Evolutionary conservation across 1,140 invertebrate genomes (phyloP), one percentile per base, ranked within the genome.

Genomic region (Mamestra configurata): DNA sequence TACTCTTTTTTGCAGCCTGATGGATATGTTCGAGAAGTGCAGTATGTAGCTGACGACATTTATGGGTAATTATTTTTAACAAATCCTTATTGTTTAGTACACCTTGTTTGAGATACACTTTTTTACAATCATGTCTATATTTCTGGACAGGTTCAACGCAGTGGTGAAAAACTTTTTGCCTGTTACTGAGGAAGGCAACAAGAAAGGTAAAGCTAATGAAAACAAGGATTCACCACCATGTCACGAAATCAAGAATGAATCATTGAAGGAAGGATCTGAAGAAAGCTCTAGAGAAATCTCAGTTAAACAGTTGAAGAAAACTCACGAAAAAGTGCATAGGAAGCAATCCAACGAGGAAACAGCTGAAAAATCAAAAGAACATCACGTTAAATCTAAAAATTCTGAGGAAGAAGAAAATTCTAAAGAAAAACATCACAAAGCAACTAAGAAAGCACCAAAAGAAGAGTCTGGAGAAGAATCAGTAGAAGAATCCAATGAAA

Each of bases 1-100:
- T 97, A 97, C 85, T 96, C 95, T 57, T 90, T 97, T 24, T 88
- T 96, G 75, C 96, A 97, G 88, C 95, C 96, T 11, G 96, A 98
- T 90, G 97, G 97, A 18, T 96, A 96, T 79, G 90, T 96, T 64
- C 95, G 97, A 53, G 96, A 96, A 84, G 97, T 97, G 11, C 95
- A 97, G 71, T 98, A 97, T 91, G 97, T 96, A 18, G 97, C 97
- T 46, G 97, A 97, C 86, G 96, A 97, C 27, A 93, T 96, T 81
- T 96, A 95, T 85, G 97, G 97, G 83, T 97, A 87, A 86, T 7
- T 72, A 76, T 78, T 20, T 15, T 82, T 82, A 68, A 66, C 64
- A 71, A 53, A 61, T 37, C 15, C 53, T 59, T 13, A 43, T n/a
- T 22, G 0, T 8, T 27, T 27, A 15, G 8, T 4, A 8, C n/a